Percentiles rank a stretch among this genome's conserved stretches.
phyloP scores from a whole-genome alignment of 1,140 invertebrate species.

The Eufriesea mexicana region DNA sequence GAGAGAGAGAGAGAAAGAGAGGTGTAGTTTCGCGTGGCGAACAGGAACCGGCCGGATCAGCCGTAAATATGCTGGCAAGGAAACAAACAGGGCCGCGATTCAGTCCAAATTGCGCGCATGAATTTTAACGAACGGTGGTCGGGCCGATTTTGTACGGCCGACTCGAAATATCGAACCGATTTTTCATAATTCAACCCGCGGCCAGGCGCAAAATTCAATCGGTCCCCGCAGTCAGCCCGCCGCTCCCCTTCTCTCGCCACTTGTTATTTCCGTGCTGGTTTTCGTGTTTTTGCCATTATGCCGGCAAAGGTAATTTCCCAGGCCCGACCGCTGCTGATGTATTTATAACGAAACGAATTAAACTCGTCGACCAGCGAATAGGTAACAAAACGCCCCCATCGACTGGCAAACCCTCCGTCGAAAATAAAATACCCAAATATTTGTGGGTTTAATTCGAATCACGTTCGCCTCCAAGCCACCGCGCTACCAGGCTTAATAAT shows the following conservation, averaged over 20 bases:
- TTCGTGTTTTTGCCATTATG: slow-evolving; percentile 49
- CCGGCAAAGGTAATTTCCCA: slow-evolving; percentile 70
- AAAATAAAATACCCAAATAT: slow-evolving; percentile 70
- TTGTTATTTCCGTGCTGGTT: slow-evolving; percentile 45
- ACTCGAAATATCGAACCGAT: slow-evolving; percentile 51
- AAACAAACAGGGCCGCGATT: slow-evolving; percentile 40
- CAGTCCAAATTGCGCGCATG: slow-evolving; percentile 46
- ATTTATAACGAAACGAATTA: slow-evolving; percentile 69
- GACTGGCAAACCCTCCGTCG: slow-evolving; percentile 26
- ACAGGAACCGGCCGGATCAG: slow-evolving; percentile 12
- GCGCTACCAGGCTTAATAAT: slow-evolving; percentile 72
- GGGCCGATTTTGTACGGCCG: slow-evolving; percentile 15
- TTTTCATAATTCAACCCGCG: slow-evolving; percentile 49
- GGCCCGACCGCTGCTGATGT: slow-evolving; percentile 56
- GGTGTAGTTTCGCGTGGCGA: slow-evolving; percentile 13
- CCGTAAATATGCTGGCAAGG: slow-evolving; percentile 48
- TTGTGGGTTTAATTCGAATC: slow-evolving; percentile 68
- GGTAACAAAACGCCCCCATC: slow-evolving; percentile 49
- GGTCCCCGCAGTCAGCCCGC: background rate
- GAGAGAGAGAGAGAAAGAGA: background rate
- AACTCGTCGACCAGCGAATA: slow-evolving; percentile 52
- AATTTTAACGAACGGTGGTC: slow-evolving; percentile 52
- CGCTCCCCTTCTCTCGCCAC: no score
- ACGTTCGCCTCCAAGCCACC: slow-evolving; percentile 33
- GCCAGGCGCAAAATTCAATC: slow-evolving; percentile 45